Evolutionary conservation across 1,140 invertebrate genomes (phyloP), one percentile per base, ranked within the genome.

Genomic region (Zaprionus kolodkinae): DNA sequence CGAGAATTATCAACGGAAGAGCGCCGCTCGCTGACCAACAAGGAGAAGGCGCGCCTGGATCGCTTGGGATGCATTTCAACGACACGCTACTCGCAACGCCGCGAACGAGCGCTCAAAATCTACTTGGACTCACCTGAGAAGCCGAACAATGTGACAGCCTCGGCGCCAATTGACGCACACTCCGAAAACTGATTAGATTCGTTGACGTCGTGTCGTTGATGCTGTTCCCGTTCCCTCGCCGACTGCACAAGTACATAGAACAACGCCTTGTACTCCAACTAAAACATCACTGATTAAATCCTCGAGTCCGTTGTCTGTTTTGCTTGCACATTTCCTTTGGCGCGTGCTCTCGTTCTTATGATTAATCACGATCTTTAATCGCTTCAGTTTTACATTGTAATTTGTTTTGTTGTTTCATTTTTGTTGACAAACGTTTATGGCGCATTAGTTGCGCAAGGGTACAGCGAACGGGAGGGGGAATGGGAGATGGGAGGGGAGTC

Each of bases 81-180:
- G 61, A 92, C 92, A 62, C 91, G 92, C 56, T 93, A 93, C 62
- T 93, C 92, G 40, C 94, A 94, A 68, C 93, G 95, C 64, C 95
- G 95, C 80, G 96, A 97, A 92, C 94, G 94, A 79, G 95, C 95
- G 4, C 93, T 97, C 33, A 96, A 96, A 93, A 97, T 97, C 79
- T 96, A 96, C 92, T 93, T 96, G 63, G 95, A 96, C 54, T 88
- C 88, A n/a, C 86, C 91, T 43, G 83, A 87, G 50, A 91, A 88
- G 71, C 75, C 86, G 17, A 87, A 57, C 70, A 84, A 76, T 65
- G 70, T 81, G 12, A 85, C 85, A 10, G 86, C 86, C 35, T 81
- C 86, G 56, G 85, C 85, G 65, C 79, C 81, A 5, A 67, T 89
- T 63, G 85, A 88, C 36, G 85, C 82, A 64, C 75, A 85, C 69